A percentile compares a stretch with the other conserved stretches of the same genome.
phyloP scores from a whole-genome alignment of 2,888 invertebrate species.

The Apamea anceps region DNA sequence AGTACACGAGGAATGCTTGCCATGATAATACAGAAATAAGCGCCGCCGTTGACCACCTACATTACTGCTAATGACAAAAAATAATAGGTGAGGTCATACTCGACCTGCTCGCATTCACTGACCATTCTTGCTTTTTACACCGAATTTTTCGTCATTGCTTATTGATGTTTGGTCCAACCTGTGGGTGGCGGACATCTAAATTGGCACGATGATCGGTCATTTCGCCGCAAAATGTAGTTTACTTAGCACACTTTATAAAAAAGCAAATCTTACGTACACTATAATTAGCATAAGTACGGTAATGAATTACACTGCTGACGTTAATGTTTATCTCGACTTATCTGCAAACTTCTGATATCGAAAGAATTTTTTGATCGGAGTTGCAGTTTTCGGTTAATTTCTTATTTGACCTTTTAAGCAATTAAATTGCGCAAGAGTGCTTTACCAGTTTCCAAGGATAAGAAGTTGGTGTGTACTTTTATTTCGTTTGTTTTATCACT shows the following conservation, averaged over 20 bases:
- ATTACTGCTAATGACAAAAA: constrained; percentile 78
- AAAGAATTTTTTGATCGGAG: constrained; percentile 1
- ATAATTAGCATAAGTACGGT: constrained; percentile 33
- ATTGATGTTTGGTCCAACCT: constrained; percentile 69
- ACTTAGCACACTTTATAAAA: constrained; percentile 65
- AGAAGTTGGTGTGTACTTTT: constrained; percentile 44
- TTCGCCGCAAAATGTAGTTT: constrained; percentile 63
- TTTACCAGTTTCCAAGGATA: constrained; percentile 68
- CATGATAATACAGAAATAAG: constrained; percentile 70
- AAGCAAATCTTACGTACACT: constrained; percentile 64
- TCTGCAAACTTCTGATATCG: constrained; percentile 56
- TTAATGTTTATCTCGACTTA: constrained; percentile 68
- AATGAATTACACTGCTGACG: constrained; percentile 61
- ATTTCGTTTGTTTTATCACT: constrained; percentile 65
- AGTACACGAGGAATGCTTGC: constrained; percentile 71
- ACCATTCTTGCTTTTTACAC: constrained; percentile 67
- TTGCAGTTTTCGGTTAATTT: constrained; percentile 19
- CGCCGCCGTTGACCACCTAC: constrained; percentile 56
- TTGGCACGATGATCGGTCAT: constrained; percentile 70
- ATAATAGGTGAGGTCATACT: constrained; percentile 79
- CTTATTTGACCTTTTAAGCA: constrained; percentile 55
- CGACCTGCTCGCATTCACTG: constrained; percentile 67
- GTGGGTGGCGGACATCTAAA: constrained; percentile 74
- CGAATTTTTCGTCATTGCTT: constrained; percentile 67
- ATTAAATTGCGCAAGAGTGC: constrained; percentile 49